Evolutionary conservation across 2,113 vertebrate species (phyloP).

Genomic region (Sinocyclocheilus anophthalmus): DNA sequence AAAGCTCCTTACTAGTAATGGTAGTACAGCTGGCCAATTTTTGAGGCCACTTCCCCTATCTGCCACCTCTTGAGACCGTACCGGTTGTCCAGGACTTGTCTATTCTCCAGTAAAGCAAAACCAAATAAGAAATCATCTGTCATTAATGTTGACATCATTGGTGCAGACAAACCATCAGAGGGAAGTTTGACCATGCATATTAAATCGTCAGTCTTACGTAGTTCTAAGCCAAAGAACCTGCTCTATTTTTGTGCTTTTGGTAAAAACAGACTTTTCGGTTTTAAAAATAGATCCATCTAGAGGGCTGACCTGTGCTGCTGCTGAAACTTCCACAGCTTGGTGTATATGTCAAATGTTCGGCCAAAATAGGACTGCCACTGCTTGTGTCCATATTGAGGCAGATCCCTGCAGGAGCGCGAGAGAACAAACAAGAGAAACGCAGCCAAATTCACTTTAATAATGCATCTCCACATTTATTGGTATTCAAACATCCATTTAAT

Average conservation of each 20-base stretch:
- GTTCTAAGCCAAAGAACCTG: not conserved
- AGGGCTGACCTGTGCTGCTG: conserved; percentile 93
- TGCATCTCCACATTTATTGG: not conserved
- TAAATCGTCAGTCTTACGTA: not conserved
- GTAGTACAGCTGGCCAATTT: conserved; percentile 99
- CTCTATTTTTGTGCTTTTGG: not conserved
- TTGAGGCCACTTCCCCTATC: conserved; percentile 98
- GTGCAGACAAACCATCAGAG: not conserved
- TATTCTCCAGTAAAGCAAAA: conserved; percentile 67
- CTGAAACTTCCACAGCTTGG: conserved; percentile 98
- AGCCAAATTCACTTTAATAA: conserved; percentile 2
- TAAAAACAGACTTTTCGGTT: conserved; percentile 2
- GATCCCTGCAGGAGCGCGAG: conserved; percentile 81
- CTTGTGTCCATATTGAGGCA: conserved; percentile 98
- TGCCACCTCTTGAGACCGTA: conserved; percentile 99
- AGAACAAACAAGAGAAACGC: conserved; percentile 9
- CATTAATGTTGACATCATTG: not conserved
- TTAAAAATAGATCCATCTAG: conserved; percentile 13
- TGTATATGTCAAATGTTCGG: conserved; percentile 97
- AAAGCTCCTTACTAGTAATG: conserved; percentile 92
- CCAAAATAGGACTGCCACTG: conserved; percentile 99
- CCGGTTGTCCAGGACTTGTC: conserved; percentile 95
- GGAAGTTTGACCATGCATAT: not conserved
- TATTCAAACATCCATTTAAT: not conserved
- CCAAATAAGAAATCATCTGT: conserved; percentile 1